These are phyloP conservation scores for Pyrocephalus nanus DNA, from an alignment of 2,797 vertebrate species.

Conservation along the genomic window DNA sequence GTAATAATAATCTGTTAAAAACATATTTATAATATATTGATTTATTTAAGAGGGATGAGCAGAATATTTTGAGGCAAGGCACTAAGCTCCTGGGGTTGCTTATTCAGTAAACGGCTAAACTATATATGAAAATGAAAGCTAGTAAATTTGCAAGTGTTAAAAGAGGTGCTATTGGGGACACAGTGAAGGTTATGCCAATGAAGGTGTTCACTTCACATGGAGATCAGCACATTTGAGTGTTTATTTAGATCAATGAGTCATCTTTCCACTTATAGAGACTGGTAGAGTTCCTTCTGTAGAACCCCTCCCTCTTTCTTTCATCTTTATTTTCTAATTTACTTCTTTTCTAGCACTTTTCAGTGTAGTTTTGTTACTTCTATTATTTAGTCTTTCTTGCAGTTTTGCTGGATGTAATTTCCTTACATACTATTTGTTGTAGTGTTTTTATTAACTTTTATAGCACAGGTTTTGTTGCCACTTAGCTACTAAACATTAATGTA, in stretches of 20 bases:
- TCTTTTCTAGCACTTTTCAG: background rate
- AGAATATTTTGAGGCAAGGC: background rate
- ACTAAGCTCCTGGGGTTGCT: background rate
- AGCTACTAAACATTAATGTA: conserved; percentile 8
- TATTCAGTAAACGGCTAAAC: background rate
- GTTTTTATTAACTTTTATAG: background rate
- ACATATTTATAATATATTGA: background rate
- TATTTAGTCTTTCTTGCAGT: background rate
- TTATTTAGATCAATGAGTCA: background rate
- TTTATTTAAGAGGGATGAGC: background rate
- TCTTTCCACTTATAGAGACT: background rate
- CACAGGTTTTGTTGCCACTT: background rate
- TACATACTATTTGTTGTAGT: background rate
- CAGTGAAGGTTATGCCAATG: background rate
- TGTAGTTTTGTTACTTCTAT: background rate
- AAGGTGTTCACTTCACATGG: background rate
- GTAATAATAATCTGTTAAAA: background rate
- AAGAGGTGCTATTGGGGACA: background rate
- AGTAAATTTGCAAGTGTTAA: background rate
- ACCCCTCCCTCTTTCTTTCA: background rate
- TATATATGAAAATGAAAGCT: background rate
- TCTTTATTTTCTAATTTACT: background rate
- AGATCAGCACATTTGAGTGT: background rate
- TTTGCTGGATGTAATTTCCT: background rate
- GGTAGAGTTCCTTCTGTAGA: background rate